Conservation (phyloP, 1,140 invertebrate genomes). For the Melanaphis sacchari region DNA sequence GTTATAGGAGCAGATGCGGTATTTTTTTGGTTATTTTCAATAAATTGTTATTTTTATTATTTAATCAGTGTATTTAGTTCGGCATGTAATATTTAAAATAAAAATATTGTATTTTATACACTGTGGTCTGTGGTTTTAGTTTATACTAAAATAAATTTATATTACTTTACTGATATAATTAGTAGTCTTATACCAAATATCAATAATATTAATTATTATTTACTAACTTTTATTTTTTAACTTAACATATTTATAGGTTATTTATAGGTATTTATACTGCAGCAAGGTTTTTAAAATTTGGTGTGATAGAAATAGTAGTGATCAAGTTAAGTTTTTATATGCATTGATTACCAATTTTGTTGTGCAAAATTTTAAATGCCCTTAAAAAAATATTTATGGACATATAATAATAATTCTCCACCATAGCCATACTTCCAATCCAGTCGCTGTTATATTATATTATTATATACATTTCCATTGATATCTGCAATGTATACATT, state of each 20-base stretch:
- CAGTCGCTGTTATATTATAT: not conserved
- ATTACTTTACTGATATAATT: not conserved
- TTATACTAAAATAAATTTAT: not conserved
- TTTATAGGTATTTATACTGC: not conserved
- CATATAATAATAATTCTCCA: not conserved
- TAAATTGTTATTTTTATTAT: not conserved
- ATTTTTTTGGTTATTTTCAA: not conserved
- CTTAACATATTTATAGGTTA: too few species aligned
- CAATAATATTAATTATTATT: not conserved
- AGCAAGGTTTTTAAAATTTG: not conserved
- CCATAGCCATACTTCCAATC: not conserved
- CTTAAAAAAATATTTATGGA: not conserved
- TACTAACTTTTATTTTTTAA: not conserved
- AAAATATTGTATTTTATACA: not conserved
- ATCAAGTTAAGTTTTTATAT: not conserved
- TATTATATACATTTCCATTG: too few species aligned
- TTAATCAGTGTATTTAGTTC: not conserved
- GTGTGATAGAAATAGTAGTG: not conserved
- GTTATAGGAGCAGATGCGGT: not conserved
- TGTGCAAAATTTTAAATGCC: not conserved
- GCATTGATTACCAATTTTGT: not conserved
- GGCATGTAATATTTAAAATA: not conserved
- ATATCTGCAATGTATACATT: not conserved
- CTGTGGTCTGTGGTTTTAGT: not conserved
- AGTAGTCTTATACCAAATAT: too few species aligned